phyloP scores from a whole-genome alignment of 2,797 vertebrate genomes.

The Aselliscus stoliczkanus region DNA sequence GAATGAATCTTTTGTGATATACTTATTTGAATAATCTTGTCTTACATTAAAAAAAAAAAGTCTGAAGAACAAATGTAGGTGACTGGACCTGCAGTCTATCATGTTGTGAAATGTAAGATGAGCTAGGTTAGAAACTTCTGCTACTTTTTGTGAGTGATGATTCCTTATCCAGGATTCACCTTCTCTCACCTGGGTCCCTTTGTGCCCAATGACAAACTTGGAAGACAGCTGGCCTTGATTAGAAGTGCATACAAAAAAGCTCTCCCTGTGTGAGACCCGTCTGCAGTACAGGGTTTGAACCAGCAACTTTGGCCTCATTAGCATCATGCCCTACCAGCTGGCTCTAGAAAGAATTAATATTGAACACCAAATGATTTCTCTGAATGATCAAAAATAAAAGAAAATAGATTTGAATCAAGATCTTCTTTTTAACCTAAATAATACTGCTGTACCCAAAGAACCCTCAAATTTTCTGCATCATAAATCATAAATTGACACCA shows the following conservation, averaged over 20 bases:
- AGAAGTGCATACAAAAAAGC: background rate
- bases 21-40: conserved; percentile 51
- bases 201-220: background rate
- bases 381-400: conserved; percentile 37
- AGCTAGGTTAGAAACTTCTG: background rate
- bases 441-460: background rate
- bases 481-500: background rate
- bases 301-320: background rate
- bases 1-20: conserved; percentile 52
- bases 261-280: background rate
- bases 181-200: background rate
- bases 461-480: conserved; percentile 14
- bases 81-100: background rate
- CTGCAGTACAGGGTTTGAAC: background rate
- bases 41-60: background rate
- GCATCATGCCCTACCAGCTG: background rate
- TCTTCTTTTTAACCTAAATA: background rate
- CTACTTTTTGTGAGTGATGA: background rate
- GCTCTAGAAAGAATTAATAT: conserved; percentile 33
- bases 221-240: conserved; percentile 6
- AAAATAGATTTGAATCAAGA: conserved; percentile 41
- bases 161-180: background rate
- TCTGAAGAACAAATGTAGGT: conserved; percentile 12
- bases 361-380: conserved; percentile 13
- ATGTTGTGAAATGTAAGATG: background rate